Base-by-base conservation (phyloP, 2,797 vertebrate species). In the Esox masquinongy region DNA sequence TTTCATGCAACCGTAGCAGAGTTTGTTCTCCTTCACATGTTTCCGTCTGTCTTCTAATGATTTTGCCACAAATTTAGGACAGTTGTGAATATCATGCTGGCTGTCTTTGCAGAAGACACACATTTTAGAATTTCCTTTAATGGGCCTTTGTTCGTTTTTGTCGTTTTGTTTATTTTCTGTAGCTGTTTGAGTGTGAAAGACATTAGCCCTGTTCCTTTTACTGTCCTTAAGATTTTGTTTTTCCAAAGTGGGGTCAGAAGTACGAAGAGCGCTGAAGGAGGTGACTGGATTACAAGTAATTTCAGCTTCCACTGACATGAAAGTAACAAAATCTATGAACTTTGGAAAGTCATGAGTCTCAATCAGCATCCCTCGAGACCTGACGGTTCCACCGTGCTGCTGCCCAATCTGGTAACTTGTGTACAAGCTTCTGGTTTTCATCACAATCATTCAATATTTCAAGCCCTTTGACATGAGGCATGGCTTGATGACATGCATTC, bases 341-440 rank as follows among this genome's bases (percentile, higher is more conserved):
- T 39, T 39, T 39, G 36, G 36, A 71, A 83, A 79, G 0, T 77
- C 56, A 1, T 15, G 9, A 1, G 75, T 34, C 4, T 59, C 68
- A 26, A 81, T 15, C 5, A 39, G 36, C 7, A 2, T 4, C n/a
- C n/a, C 77, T 43, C 1, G 75, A 67, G 3, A 71, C 72, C 50
- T 70, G 56, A 0, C 36, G 19, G 43, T 81, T 83, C 75, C 77
- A 81, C 7, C 31, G 31, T 39, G 68, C 15, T 4, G 31, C 68
- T 70, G 68, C 53, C 77, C 77, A 77, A 14, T 79, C 70, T 19
- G 71, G 74, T 14, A 74, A 0, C 4, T 80, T 84, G 1, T 80
- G 72, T 8, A 79, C 51, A 0, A 79, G 49, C 8, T 72, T 77
- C 5, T 80, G 81, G 29, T 82, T 86, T 36, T 82, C 75, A 5